Base-by-base conservation (phyloP, 1,140 invertebrate genomes). In the Heliothis subflexa region DNA sequence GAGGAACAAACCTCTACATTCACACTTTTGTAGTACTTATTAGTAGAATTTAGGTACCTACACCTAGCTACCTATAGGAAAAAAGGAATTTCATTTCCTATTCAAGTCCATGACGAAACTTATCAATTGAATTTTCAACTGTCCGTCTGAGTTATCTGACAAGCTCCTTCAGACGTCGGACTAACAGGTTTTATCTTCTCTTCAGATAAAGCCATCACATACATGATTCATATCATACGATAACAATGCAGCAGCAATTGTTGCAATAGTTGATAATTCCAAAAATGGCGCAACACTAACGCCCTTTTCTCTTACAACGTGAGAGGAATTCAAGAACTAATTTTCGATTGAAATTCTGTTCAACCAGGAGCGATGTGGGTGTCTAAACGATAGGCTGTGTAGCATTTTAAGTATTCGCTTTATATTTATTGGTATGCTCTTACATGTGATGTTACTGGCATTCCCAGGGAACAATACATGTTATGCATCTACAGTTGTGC, bases 231-330 rank as follows among this genome's bases (percentile, higher is more conserved):
- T 45, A 49, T 50, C 11, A 49, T 10, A 40, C 59, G 59, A 62
- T 50, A 62, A 18, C 59, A 28, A 25, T 21, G 57, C 49, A 64
- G 57, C 49, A 64, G 45, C 45, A 0, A 12, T 40, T 52, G 72
- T 62, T 75, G 57, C 73, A 75, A 75, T 47, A 66, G 25, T n/a
- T 49, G 57, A 49, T 74, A 52, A 75, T 75, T 40, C 33, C 25
- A 5, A 52, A 64, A 40, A 7, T 75, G 73, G 13, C 55, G 73
- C 59, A 61, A 62, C n/a, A 9, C 0, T 25, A 25, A 25, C 21
- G 59, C 73, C 73, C 73, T 75, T 75, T 75, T 64, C 73, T 75
- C 62, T 75, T 64, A 0, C 21, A 33, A 62, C 73, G 73, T 75
- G 73, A 64, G 73, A 45, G 7, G 73, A 62, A 75, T 75, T 52